Evolutionary conservation across 2,888 invertebrate genomes (phyloP), one percentile per base, ranked within the genome.

Genomic region (Noctua janthe): DNA sequence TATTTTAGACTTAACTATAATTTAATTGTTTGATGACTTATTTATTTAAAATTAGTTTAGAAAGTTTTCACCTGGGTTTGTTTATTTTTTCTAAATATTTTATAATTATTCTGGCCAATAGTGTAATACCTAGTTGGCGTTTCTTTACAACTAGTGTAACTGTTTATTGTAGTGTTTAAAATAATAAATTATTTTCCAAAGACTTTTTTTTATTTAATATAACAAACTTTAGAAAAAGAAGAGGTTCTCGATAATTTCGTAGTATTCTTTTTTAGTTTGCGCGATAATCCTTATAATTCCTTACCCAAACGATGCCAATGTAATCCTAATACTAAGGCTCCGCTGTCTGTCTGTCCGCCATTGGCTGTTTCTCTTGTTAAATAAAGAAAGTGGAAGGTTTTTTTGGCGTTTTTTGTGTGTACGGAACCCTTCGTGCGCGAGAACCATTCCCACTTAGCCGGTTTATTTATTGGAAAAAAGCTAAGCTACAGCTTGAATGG

Each of bases 111-210:
- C 69, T 71, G 72, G 56, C 67, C 54, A 35, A 79, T 80, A 72
- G 51, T 71, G 35, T 76, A 29, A 29, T 29, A 71, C 71, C 79
- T 82, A 71, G 70, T 81, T 84, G 77, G 70, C 69, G 39, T 78
- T 79, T 81, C 78, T 81, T 43, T 83, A 81, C 72, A 79, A 79
- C 69, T 82, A 67, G 54, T 89, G 76, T 85, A 71, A 79, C 78
- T 87, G 87, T 87, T 89, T 87, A 87, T 83, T 90, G 62, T 84
- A 83, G 73, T 82, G 82, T 80, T 76, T 84, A 83, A 80, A 77
- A 70, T 81, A 88, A 79, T 88, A 90, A 90, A 89, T 83, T 90
- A 86, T 87, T 88, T 76, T 73, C 67, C 71, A 73, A 71, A 71
- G 54, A 77, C 1, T 69, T 49, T 64, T 17, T 80, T n/a, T 47